Conservation (phyloP, 2,797 vertebrate genomes). For the Erethizon dorsatum region DNA sequence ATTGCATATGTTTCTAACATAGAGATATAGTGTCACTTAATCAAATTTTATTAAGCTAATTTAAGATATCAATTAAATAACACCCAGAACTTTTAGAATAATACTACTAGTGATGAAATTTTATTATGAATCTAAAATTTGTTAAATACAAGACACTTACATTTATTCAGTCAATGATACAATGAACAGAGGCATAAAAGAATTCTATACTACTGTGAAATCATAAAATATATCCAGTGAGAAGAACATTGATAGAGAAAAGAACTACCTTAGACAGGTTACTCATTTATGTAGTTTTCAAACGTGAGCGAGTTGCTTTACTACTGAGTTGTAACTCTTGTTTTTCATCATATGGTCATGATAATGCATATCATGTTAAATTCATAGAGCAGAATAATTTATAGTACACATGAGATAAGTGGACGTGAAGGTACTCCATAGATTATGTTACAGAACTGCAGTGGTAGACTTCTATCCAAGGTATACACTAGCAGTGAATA, state of each 20-base stretch:
- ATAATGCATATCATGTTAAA: neutral
- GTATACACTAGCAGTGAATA: neutral
- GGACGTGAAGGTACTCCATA: neutral
- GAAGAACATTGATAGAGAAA: neutral
- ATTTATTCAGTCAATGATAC: neutral
- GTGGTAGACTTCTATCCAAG: neutral
- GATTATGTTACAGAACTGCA: neutral
- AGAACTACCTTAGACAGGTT: neutral
- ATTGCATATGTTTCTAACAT: conserved; percentile 2
- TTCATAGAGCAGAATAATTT: conserved; percentile 23
- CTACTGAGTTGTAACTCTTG: neutral
- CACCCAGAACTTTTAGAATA: neutral
- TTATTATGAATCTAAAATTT: neutral
- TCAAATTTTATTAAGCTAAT: neutral
- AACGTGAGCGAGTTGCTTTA: neutral
- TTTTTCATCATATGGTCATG: neutral
- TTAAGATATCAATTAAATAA: neutral
- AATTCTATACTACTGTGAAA: neutral
- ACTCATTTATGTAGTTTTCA: neutral
- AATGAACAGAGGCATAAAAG: neutral
- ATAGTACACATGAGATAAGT: neutral
- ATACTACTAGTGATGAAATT: neutral
- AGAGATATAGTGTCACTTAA: neutral
- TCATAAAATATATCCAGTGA: neutral
- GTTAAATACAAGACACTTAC: neutral